A percentile compares a stretch with the other conserved stretches of the same genome.
phyloP scores from a whole-genome alignment of 1,140 invertebrate species.

The Fopius arisanus region DNA sequence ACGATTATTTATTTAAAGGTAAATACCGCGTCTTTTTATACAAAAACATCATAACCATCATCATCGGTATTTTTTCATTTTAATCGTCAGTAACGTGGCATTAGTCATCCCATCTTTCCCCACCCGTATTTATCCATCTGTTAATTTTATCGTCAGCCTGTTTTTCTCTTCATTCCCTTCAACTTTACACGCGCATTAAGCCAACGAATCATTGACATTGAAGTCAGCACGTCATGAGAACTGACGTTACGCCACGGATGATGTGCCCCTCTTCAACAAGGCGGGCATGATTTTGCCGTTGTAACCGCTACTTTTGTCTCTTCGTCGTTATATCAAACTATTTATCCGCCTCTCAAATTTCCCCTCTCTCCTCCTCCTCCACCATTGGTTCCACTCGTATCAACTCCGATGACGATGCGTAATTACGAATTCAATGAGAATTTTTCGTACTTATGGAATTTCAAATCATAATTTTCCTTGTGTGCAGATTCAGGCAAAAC shows the following conservation, averaged over 20 bases:
- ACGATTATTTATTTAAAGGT: constrained; percentile 99
- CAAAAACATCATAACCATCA: not conserved
- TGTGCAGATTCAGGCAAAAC: no score
- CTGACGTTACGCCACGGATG: constrained; percentile 23
- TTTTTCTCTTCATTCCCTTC: not conserved
- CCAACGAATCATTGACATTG: constrained; percentile 47
- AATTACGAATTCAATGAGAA: constrained; percentile 26
- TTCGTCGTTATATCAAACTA: not conserved
- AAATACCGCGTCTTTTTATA: constrained; percentile 44
- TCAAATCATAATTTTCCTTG: no score
- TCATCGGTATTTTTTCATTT: not conserved
- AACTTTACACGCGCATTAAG: constrained; percentile 20
- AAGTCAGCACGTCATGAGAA: constrained; percentile 34
- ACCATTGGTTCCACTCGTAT: not conserved
- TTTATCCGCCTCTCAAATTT: constrained; percentile 10
- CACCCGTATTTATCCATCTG: not conserved
- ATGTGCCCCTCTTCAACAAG: constrained; percentile 25
- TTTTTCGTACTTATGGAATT: not conserved
- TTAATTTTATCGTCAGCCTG: constrained; percentile 1
- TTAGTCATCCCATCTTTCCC: not conserved
- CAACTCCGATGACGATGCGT: constrained; percentile 24
- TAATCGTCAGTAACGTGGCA: not conserved
- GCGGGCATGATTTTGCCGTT: not conserved
- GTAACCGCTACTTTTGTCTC: constrained; percentile 25
- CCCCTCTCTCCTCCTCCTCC: not conserved